Percentiles rank a stretch among this genome's conserved stretches.
These are phyloP conservation scores for Laothoe populi DNA, from an alignment of 2,888 invertebrate genomes.

Conservation along the genomic window DNA sequence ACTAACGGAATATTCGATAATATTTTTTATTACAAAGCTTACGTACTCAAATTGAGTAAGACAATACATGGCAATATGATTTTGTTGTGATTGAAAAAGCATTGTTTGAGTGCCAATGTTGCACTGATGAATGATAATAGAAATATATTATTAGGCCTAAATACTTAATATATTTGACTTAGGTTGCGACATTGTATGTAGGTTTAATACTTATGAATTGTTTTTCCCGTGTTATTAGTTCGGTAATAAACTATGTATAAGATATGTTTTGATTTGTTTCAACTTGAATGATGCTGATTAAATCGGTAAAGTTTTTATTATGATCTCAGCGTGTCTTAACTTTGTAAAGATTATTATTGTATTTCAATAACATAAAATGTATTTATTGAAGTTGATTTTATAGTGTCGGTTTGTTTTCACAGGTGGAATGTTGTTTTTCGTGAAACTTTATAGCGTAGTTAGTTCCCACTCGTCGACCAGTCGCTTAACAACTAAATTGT, in stretches of 20 bases:
- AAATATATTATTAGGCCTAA: constrained; percentile 46
- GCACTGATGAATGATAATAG: constrained; percentile 37
- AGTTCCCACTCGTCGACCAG: constrained; percentile 16
- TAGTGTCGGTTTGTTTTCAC: constrained; percentile 30
- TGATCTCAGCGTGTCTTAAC: constrained; percentile 58
- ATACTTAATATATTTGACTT: constrained; percentile 36
- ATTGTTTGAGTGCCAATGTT: constrained; percentile 15
- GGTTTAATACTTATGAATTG: background rate
- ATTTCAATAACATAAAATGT: constrained; percentile 10
- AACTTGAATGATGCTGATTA: constrained; percentile 48
- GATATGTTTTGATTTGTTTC: constrained; percentile 17
- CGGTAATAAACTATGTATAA: constrained; percentile 2
- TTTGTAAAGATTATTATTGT: constrained; percentile 18
- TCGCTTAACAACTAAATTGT: constrained; percentile 27
- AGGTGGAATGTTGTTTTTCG: constrained; percentile 13
- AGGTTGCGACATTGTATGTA: background rate
- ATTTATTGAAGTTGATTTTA: constrained; percentile 9
- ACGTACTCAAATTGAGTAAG: background rate
- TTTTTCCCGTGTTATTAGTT: background rate
- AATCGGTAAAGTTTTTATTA: constrained; percentile 51
- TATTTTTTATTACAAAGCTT: too few species aligned
- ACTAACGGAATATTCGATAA: constrained; percentile 3
- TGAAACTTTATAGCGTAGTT: constrained; percentile 22
- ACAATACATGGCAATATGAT: background rate
- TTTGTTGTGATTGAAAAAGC: background rate